phyloP scores from a whole-genome alignment of 92 coral and sea anemone species.

The Epizoanthus scotinus region DNA sequence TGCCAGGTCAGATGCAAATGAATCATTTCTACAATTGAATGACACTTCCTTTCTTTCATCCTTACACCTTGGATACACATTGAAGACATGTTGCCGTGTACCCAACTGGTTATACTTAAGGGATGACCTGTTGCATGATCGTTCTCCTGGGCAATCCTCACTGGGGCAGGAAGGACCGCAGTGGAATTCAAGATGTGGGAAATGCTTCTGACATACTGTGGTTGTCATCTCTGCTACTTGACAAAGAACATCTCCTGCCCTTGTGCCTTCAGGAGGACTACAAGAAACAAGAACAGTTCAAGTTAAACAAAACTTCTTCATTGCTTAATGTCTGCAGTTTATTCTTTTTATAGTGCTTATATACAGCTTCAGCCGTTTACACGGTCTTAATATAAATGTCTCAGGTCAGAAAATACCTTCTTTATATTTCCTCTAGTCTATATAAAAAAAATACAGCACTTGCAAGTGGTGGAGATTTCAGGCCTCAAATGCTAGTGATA shows the following conservation, averaged over 20 bases:
- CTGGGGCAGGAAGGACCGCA: not conserved
- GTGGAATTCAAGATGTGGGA: not conserved
- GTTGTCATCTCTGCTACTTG: conserved; percentile 7
- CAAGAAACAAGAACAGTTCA: not conserved
- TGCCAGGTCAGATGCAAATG: not conserved
- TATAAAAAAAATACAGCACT: no score
- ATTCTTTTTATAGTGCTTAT: no score
- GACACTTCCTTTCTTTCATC: conserved; percentile 3
- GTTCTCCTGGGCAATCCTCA: not conserved
- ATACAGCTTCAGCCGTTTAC: no score
- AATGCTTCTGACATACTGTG: not conserved
- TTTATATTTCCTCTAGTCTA: no score
- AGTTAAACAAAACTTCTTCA: no score
- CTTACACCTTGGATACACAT: not conserved
- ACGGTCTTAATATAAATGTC: no score
- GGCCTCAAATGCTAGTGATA: no score
- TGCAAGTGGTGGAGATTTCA: no score
- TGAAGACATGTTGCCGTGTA: conserved; percentile 7
- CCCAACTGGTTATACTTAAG: not conserved
- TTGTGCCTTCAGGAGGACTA: not conserved
- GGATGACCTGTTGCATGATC: not conserved
- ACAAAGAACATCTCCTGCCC: conserved; percentile 5
- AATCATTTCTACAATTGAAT: not conserved
- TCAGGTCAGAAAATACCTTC: no score
- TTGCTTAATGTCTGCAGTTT: no score